Evolutionary conservation across 2,888 invertebrate species (phyloP).

Genomic region (Leptopilina syphax): DNA sequence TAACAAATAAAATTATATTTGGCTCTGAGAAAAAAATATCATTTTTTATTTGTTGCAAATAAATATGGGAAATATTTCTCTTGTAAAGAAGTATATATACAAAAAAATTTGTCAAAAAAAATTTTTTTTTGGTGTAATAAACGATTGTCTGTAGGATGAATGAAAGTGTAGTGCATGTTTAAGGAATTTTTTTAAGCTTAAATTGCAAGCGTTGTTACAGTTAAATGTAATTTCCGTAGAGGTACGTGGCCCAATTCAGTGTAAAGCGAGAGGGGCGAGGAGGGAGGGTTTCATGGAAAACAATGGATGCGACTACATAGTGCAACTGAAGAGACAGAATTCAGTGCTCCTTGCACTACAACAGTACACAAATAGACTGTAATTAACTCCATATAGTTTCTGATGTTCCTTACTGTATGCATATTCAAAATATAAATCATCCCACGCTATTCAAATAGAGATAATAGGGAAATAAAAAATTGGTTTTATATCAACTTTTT

Average conservation of each 20-base stretch:
- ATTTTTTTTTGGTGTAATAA: too few relatives aligned
- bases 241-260: constrained; percentile 24
- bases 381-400: constrained; percentile 33
- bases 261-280: neutral
- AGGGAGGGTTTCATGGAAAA: neutral
- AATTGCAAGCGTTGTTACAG: neutral
- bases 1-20: too few relatives aligned
- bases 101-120: too few relatives aligned
- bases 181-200: neutral
- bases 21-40: too few relatives aligned
- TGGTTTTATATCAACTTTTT: too few relatives aligned
- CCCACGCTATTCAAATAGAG: too few relatives aligned
- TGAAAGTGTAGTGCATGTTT: neutral
- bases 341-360: constrained; percentile 26
- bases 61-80: too few relatives aligned
- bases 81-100: too few relatives aligned
- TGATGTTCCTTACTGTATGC: neutral
- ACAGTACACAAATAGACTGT: constrained; percentile 18
- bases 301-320: constrained; percentile 23
- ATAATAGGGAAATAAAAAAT: too few relatives aligned
- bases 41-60: too few relatives aligned
- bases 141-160: too few relatives aligned
- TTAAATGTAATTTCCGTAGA: constrained; percentile 32
- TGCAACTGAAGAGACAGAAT: constrained; percentile 30
- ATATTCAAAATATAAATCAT: too few relatives aligned